Evolutionary conservation across 2,113 vertebrate species (phyloP), one percentile per base, ranked within the genome.

Genomic region (Microtus montanus): DNA sequence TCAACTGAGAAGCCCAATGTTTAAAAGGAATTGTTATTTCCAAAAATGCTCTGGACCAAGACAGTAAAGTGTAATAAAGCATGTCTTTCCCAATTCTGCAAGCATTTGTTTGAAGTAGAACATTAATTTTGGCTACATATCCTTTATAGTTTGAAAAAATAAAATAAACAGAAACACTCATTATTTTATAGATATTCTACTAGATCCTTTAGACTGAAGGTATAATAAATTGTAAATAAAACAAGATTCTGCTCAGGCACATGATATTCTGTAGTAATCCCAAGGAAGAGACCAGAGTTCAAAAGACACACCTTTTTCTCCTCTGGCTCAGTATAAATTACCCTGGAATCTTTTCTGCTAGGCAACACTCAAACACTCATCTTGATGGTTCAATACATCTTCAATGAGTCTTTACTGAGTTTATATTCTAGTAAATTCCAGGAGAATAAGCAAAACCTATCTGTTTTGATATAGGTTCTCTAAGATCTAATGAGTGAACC

Each of bases 71-170:
- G 61, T 70, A 94, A 77, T 95, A 92, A 87, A 84, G 41, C 71
- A 15, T 90, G 22, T 58, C 0, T 22, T 30, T 22, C 3, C 22
- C 83, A 82, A 63, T 11, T 44, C 14, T 83, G 13, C 58, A 24
- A 68, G 88, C 41, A 61, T 35, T 15, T 44, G 41, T 74, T 94
- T 95, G 82, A 96, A 94, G 90, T 89, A 64, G 2, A 89, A 93
- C 4, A 73, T 35, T 92, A 47, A 74, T 87, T 96, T 91, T 71
- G 41, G n/a, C 75, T 88, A 66, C n/a, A 14, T n/a, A 70, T 47
- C 26, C n/a, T 77, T 15, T 84, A 93, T 95, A 66, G 77, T 63
- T 35, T 92, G 74, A 26, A 63, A 77, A 33, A 20, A 49, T 58
- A 11, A 64, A 87, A 61, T 83, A 91, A 88, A 87, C 38, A 44